Evolutionary conservation across 2,797 vertebrate genomes (phyloP).

Genomic region (Petrocephalus schoutedeni): DNA sequence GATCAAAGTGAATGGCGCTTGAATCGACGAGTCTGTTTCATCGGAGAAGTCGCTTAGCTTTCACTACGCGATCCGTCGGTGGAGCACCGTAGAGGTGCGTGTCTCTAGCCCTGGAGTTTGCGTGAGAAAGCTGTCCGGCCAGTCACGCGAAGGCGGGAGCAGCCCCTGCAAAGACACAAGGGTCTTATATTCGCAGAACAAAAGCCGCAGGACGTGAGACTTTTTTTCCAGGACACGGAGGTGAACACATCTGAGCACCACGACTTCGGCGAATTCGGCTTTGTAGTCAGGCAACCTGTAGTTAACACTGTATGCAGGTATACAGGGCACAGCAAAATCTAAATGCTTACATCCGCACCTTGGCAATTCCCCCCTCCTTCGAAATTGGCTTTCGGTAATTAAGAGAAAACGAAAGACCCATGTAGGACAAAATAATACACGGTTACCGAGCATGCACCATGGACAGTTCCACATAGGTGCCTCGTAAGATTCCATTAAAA

Average conservation of each 20-base stretch:
- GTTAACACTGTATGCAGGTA: slow-evolving; percentile 58
- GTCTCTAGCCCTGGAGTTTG: slow-evolving; percentile 55
- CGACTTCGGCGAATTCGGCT: slow-evolving; percentile 56
- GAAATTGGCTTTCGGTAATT: neutral
- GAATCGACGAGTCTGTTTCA: neutral
- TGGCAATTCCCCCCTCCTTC: neutral
- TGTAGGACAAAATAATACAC: neutral
- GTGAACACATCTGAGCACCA: slow-evolving; percentile 58
- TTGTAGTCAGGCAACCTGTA: slow-evolving; percentile 65
- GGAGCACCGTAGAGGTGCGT: slow-evolving; percentile 43
- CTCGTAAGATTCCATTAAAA: neutral
- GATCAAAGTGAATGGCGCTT: neutral
- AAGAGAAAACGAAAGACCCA: neutral
- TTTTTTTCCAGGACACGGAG: slow-evolving; percentile 51
- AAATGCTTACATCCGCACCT: neutral
- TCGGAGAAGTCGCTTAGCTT: slow-evolving; percentile 8
- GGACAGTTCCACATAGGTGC: slow-evolving; percentile 8
- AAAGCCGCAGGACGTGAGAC: slow-evolving; percentile 53
- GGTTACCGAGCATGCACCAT: slow-evolving; percentile 7
- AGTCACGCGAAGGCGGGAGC: slow-evolving; percentile 70
- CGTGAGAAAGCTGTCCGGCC: slow-evolving; percentile 66
- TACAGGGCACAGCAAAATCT: slow-evolving; percentile 39
- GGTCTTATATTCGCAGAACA: slow-evolving; percentile 64
- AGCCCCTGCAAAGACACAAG: slow-evolving; percentile 65
- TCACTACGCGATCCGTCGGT: slow-evolving; percentile 21